phyloP scores from a whole-genome alignment of 2,797 vertebrate species.

The Pelobates cultripes region DNA sequence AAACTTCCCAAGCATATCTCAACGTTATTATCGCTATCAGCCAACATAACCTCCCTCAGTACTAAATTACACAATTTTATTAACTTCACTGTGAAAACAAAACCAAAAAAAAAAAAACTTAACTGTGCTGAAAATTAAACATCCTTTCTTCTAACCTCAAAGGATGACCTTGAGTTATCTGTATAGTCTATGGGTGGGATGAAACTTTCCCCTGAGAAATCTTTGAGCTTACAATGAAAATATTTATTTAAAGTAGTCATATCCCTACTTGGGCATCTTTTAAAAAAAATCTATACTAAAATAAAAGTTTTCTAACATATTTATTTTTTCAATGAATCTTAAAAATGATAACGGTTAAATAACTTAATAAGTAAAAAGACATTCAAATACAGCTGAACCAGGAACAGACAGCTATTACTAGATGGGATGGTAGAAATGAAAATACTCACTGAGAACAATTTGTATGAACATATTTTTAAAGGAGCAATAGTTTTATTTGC shows the following conservation, averaged over 20 bases:
- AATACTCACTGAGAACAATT: no score
- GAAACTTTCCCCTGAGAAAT: conserved; percentile 9
- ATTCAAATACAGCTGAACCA: no score
- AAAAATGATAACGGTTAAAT: no score
- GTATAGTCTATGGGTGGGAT: neutral
- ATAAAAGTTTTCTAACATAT: no score
- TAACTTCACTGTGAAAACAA: neutral
- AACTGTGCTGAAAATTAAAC: conserved; percentile 1
- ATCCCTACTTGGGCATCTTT: neutral
- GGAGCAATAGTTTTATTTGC: no score
- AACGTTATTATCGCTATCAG: neutral
- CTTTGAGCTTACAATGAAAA: neutral
- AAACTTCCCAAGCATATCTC: neutral
- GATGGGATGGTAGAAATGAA: no score
- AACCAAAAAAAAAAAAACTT: neutral
- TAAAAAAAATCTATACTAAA: neutral
- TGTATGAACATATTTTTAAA: no score
- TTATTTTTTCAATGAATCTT: no score
- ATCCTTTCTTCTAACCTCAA: conserved; percentile 1
- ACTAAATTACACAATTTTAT: neutral
- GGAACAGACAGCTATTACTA: no score
- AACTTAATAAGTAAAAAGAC: no score
- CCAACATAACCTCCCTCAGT: neutral
- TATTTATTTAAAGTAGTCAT: conserved; percentile 5
- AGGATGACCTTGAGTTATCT: neutral